Percentiles rank a stretch among this genome's conserved stretches.
Conservation (phyloP, 2,113 vertebrate genomes). For the Rhineura floridana region DNA sequence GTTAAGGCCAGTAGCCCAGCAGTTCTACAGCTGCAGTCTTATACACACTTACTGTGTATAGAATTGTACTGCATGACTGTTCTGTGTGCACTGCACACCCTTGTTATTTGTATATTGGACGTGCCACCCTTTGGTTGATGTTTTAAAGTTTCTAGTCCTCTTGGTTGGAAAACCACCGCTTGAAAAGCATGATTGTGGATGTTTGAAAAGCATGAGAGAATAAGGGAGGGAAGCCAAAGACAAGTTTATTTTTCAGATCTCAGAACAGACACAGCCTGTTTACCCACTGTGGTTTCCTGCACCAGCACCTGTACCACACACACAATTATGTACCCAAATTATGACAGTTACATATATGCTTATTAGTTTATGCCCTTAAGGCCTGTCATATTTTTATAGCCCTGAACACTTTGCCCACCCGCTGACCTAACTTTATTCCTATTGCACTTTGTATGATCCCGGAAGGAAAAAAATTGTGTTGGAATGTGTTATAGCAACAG, state of each 20-base stretch:
- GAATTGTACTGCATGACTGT: background rate
- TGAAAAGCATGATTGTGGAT: background rate
- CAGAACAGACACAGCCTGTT: background rate
- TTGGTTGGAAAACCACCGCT: background rate
- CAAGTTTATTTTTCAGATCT: background rate
- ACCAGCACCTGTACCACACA: background rate
- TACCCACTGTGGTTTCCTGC: background rate
- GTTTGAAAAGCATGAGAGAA: background rate
- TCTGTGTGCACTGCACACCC: background rate
- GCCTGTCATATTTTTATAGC: background rate
- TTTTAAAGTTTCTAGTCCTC: background rate
- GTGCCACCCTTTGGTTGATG: background rate
- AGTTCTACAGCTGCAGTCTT: background rate
- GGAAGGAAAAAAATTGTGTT: background rate
- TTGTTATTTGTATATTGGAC: background rate
- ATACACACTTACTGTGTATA: background rate
- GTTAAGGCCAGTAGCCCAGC: background rate
- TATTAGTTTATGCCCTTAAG: background rate
- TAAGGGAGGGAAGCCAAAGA: background rate
- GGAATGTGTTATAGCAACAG: background rate
- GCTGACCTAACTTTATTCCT: background rate
- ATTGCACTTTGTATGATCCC: background rate
- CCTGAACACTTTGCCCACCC: background rate
- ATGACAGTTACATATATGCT: background rate
- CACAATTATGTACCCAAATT: background rate